Evolutionary conservation across 2,113 vertebrate genomes (phyloP), one percentile per base, ranked within the genome.

Genomic region (Promerops cafer): DNA sequence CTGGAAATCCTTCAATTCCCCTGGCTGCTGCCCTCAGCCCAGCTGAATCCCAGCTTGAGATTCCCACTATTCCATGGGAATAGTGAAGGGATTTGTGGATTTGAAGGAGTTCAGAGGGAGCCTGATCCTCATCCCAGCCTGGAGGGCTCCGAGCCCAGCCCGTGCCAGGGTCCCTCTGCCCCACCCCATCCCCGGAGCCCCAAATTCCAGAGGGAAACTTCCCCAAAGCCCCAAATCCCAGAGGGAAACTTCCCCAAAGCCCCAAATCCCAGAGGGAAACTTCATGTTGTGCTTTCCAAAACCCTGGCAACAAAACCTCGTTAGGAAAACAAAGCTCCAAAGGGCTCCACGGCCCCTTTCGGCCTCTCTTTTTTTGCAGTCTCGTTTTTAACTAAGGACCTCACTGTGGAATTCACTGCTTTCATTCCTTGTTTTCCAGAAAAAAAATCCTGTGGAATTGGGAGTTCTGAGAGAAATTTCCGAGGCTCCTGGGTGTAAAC

Each of bases 331-430:
- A 70, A 86, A 92, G 9, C 54, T 53, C 63, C 1, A 0, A 22
- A 69, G 56, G 47, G 26, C 21, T 82, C 68, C 7, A 1, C 2
- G 23, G 45, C 78, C 54, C 59, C 15, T 86, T 53, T 33, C 8
- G 16, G 30, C 68, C 45, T 57, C 56, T 49, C 1, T 26, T 64
- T 47, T 26, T 60, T 28, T 14, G 3, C 0, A 0, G 33, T 11
- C 52, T 39, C 26, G 26, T 49, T 90, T 70, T 54, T 39, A 52
- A 27, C 47, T 5, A 1, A 54, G 42, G 60, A 70, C 35, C 24
- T 56, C 69, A 8, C 40, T 26, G 33, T 7, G 1, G 5, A 68
- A 86, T 47, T 72, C 22, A 22, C 27, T 20, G 30, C 16, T 23
- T 88, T 45, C 9, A 10, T 40, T 11, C 64, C 69, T n/a, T 30